These are phyloP conservation scores for Cheilosia urbana DNA, from an alignment of 2,888 invertebrate genomes.

Conservation along the genomic window DNA sequence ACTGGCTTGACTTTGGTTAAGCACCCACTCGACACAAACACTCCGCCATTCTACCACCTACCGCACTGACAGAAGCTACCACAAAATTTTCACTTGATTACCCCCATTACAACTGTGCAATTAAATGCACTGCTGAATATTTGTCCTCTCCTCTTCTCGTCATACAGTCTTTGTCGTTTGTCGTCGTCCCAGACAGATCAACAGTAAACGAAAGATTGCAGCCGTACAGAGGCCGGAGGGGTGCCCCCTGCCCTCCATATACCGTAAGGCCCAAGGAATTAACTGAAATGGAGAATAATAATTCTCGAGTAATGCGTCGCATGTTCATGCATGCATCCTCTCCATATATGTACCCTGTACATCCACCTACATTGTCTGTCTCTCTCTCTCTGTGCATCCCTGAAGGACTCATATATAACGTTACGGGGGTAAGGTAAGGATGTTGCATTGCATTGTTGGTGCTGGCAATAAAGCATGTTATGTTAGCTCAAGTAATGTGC, in stretches of 20 bases:
- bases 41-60: constrained; percentile 10
- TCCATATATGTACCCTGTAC: not conserved
- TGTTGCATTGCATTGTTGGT: constrained; percentile 64
- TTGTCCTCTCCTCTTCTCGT: constrained; percentile 30
- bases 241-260: not conserved
- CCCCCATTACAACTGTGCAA: constrained; percentile 73
- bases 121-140: constrained; percentile 75
- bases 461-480: constrained; percentile 72
- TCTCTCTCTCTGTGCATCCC: constrained; percentile 27
- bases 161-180: constrained; percentile 14
- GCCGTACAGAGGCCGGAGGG: not conserved
- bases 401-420: constrained; percentile 54
- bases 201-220: constrained; percentile 46
- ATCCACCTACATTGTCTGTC: constrained; percentile 25
- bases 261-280: constrained; percentile 58
- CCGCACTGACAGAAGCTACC: constrained; percentile 55
- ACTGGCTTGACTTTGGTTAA: constrained; percentile 54
- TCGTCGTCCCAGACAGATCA: constrained; percentile 55
- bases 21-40: constrained; percentile 52
- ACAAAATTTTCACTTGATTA: constrained; percentile 74
- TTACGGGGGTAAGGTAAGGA: constrained; percentile 14
- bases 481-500: constrained; percentile 75
- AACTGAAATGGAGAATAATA: constrained; percentile 75
- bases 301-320: constrained; percentile 71
- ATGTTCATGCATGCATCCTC: constrained; percentile 54